These are phyloP conservation scores for Engraulis encrasicolus DNA, from an alignment of 2,113 vertebrate species.

Conservation along the genomic window DNA sequence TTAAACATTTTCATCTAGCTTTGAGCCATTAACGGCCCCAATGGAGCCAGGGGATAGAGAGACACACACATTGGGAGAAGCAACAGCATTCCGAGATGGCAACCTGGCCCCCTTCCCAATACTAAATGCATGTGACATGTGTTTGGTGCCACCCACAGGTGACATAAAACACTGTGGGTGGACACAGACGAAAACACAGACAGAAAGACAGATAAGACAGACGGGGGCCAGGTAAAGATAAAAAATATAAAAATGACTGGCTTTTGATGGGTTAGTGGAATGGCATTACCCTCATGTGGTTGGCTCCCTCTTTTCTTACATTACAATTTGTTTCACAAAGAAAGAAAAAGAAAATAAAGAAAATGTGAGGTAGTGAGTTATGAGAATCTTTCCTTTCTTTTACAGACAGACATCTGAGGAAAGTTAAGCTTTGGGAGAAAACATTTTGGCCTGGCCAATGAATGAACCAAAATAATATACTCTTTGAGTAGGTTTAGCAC, in stretches of 20 bases:
- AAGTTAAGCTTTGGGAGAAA: neutral
- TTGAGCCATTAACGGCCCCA: neutral
- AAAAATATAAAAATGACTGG: neutral
- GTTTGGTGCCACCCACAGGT: too few species aligned
- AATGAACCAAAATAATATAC: neutral
- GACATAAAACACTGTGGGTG: too few species aligned
- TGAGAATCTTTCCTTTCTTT: neutral
- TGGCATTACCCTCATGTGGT: neutral
- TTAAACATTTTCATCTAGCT: neutral
- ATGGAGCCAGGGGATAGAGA: neutral
- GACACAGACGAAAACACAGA: too few species aligned
- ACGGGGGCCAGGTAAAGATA: too few species aligned
- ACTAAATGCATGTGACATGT: too few species aligned
- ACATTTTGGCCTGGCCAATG: neutral
- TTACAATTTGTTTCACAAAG: constrained; percentile 14
- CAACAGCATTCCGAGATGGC: too few species aligned
- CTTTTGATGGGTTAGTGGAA: neutral
- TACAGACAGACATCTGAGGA: neutral
- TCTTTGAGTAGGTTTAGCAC: neutral
- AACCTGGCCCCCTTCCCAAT: too few species aligned
- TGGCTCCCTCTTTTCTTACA: neutral
- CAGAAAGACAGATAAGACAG: too few species aligned
- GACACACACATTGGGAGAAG: neutral
- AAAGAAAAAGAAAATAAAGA: neutral
- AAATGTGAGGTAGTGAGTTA: constrained; percentile 12